phyloP scores from a whole-genome alignment of 2,113 vertebrate genomes.

The Miniopterus natalensis region DNA sequence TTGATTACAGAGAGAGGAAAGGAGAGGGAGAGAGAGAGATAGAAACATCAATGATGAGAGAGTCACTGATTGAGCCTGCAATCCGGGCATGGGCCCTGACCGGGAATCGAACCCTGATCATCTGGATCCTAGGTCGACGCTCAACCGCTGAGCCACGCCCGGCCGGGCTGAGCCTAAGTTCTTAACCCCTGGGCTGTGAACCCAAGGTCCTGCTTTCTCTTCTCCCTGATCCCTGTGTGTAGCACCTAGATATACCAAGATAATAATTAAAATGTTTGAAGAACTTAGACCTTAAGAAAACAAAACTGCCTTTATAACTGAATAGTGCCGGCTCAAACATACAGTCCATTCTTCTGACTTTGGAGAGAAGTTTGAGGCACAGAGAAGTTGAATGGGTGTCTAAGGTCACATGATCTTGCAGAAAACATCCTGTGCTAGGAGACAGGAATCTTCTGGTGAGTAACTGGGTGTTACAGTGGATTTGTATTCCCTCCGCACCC shows the following conservation, averaged over 20 bases:
- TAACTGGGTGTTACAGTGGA: not conserved
- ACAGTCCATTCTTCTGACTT: not conserved
- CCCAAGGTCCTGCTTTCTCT: not conserved
- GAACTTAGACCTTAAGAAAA: not conserved
- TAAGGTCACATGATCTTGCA: not conserved
- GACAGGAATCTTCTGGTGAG: not conserved
- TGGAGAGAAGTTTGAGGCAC: not conserved
- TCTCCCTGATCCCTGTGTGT: not conserved
- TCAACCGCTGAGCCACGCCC: too few species aligned
- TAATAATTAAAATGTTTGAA: not conserved
- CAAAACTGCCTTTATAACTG: not conserved
- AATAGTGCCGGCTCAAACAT: not conserved
- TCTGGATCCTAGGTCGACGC: too few species aligned
- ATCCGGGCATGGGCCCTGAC: too few species aligned
- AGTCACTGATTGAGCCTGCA: too few species aligned
- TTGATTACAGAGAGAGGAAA: too few species aligned
- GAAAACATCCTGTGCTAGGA: not conserved
- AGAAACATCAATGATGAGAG: too few species aligned
- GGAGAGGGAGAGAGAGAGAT: too few species aligned
- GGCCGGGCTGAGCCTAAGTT: not conserved
- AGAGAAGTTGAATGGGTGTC: not conserved
- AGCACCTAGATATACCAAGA: not conserved
- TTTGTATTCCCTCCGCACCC: not conserved
- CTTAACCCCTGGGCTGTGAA: not conserved
- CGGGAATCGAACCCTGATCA: too few species aligned